A percentile compares a stretch with the other conserved stretches of the same genome.
Conservation (phyloP, 2,797 vertebrate species). For the Lerista edwardsae region DNA sequence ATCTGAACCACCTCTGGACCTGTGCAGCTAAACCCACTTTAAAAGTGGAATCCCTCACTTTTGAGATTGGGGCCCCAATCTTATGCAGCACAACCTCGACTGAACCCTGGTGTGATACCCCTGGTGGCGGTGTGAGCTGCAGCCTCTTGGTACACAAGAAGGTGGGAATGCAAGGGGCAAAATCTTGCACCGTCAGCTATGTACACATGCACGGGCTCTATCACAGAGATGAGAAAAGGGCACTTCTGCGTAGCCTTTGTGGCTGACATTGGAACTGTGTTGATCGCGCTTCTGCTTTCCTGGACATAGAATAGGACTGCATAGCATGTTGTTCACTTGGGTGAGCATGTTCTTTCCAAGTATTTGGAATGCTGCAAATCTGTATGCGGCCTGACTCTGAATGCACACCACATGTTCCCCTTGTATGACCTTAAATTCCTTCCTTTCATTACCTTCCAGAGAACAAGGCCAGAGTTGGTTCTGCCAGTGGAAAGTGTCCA, state of each 20-base stretch:
- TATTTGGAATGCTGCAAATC: constrained; percentile 31
- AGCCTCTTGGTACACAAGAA: no score
- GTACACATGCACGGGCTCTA: no score
- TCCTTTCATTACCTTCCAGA: constrained; percentile 11
- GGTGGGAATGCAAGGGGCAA: neutral
- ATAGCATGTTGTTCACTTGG: neutral
- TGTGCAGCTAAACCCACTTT: no score
- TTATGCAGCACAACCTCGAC: no score
- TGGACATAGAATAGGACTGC: neutral
- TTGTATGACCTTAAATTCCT: constrained; percentile 28
- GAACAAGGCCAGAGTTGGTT: neutral
- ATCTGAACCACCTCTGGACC: no score
- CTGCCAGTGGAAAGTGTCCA: neutral
- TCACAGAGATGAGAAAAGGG: neutral
- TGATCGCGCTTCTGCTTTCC: neutral
- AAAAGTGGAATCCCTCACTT: no score
- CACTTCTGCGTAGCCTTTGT: neutral
- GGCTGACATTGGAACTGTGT: neutral
- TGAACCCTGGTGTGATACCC: no score
- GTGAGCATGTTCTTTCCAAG: constrained; percentile 1
- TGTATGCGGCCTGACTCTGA: neutral
- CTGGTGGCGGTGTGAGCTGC: no score
- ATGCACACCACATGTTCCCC: constrained; percentile 32
- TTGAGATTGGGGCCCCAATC: no score
- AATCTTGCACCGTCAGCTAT: neutral